Evolutionary conservation across 2,888 invertebrate species (phyloP).

Genomic region (Drosophila limbata): DNA sequence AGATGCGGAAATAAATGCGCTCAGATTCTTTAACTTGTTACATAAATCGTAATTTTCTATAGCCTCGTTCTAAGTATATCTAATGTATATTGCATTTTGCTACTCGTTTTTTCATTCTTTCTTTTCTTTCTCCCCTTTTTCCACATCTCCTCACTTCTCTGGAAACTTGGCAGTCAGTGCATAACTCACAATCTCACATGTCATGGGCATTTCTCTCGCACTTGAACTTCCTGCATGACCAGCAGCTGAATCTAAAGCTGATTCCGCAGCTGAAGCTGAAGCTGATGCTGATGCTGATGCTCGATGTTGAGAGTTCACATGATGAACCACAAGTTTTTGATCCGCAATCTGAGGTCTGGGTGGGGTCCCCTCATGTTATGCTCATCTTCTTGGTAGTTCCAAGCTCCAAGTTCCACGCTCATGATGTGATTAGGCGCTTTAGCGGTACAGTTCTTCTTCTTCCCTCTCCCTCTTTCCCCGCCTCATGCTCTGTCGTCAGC

Average conservation of each 20-base stretch:
- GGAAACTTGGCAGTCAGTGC: conserved; percentile 5
- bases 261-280: not conserved
- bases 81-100: conserved; percentile 78
- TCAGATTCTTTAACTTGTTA: conserved; percentile 78
- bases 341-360: conserved; percentile 17
- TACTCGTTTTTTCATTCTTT: conserved; percentile 52
- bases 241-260: conserved; percentile 14
- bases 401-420: conserved; percentile 47
- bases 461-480: not conserved
- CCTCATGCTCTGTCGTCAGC: not conserved
- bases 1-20: conserved; percentile 78
- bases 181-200: conserved; percentile 55
- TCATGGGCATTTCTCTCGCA: conserved; percentile 59
- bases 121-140: not conserved
- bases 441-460: conserved; percentile 63
- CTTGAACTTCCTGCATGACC: conserved; percentile 80
- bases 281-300: not conserved
- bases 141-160: not conserved
- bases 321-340: conserved; percentile 40
- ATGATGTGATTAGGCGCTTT: conserved; percentile 75
- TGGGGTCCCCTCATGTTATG: conserved; percentile 10
- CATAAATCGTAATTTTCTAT: conserved; percentile 80
- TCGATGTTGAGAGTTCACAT: conserved; percentile 39
- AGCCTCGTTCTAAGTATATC: conserved; percentile 72
- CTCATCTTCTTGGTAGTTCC: too few species aligned